These are phyloP conservation scores for Grammomys dolichurus DNA, from an alignment of 2,113 vertebrate genomes.

Conservation along the genomic window DNA sequence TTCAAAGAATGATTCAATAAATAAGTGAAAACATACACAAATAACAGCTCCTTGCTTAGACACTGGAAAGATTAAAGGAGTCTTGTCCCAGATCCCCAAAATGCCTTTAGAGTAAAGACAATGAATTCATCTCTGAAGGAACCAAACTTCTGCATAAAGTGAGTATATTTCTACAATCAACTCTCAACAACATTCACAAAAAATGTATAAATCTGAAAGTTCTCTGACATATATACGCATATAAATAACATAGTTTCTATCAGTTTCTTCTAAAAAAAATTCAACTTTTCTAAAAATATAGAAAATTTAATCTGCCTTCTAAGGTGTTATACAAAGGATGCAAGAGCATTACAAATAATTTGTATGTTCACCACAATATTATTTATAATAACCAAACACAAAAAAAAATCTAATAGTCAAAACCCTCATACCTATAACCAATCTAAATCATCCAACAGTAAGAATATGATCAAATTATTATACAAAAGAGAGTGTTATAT, in stretches of 20 bases:
- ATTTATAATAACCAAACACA: conserved; percentile 24
- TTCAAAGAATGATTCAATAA: conserved; percentile 39
- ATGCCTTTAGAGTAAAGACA: conserved; percentile 3
- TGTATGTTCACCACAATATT: neutral
- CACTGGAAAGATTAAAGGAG: conserved; percentile 15
- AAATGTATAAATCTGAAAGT: neutral
- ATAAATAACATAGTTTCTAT: conserved; percentile 30
- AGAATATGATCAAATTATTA: conserved; percentile 35
- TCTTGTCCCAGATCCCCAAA: neutral
- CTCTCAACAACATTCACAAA: conserved; percentile 9
- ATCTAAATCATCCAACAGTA: conserved; percentile 45
- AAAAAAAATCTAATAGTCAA: neutral
- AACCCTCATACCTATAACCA: neutral
- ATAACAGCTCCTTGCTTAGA: neutral
- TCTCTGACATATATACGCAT: neutral
- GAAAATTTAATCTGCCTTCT: conserved; percentile 51
- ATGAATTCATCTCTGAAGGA: conserved; percentile 46
- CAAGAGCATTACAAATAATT: conserved; percentile 51
- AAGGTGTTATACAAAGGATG: conserved; percentile 42
- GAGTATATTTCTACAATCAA: conserved; percentile 28
- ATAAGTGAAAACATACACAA: conserved; percentile 22
- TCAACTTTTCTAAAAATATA: conserved; percentile 42
- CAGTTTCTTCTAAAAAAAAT: conserved; percentile 44
- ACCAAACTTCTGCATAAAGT: conserved; percentile 48
- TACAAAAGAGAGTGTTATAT: neutral